A percentile compares a stretch with the other conserved stretches of the same genome.
These are phyloP conservation scores for Hydropotes inermis DNA, from an alignment of 2,113 vertebrate species.

Conservation along the genomic window DNA sequence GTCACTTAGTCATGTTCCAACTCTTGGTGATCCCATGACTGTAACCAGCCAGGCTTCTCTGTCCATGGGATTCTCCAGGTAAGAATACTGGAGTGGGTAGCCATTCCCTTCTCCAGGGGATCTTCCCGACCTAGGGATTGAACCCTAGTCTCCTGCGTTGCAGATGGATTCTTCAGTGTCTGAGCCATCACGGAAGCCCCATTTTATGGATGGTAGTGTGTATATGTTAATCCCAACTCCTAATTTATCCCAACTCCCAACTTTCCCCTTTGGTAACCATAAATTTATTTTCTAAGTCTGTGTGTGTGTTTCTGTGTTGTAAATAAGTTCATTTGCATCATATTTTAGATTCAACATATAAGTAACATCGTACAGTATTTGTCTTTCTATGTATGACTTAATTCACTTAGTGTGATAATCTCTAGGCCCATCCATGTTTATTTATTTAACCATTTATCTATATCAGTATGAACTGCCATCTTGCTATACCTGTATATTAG, in stretches of 20 bases:
- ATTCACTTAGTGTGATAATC: not conserved
- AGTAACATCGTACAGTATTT: not conserved
- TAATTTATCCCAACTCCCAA: not conserved
- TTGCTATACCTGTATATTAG: not conserved
- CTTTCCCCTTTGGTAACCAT: not conserved
- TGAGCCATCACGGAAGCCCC: not conserved
- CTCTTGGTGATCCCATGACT: not conserved
- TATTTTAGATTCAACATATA: not conserved
- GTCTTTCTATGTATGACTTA: not conserved
- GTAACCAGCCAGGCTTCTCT: not conserved
- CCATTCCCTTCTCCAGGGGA: not conserved
- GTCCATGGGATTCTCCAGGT: not conserved
- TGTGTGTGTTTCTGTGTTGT: not conserved
- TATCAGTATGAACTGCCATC: not conserved
- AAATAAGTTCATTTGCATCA: not conserved
- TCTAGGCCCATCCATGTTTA: not conserved
- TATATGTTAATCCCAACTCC: not conserved
- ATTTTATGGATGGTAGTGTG: not conserved
- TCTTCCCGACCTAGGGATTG: not conserved
- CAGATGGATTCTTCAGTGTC: not conserved
- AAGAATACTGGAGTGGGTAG: not conserved
- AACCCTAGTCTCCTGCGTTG: not conserved
- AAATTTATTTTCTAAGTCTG: not conserved
- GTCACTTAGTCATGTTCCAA: not conserved
- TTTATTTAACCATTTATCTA: not conserved